phyloP scores from a whole-genome alignment of 2,888 invertebrate species.

The Pyrochroa serraticornis region DNA sequence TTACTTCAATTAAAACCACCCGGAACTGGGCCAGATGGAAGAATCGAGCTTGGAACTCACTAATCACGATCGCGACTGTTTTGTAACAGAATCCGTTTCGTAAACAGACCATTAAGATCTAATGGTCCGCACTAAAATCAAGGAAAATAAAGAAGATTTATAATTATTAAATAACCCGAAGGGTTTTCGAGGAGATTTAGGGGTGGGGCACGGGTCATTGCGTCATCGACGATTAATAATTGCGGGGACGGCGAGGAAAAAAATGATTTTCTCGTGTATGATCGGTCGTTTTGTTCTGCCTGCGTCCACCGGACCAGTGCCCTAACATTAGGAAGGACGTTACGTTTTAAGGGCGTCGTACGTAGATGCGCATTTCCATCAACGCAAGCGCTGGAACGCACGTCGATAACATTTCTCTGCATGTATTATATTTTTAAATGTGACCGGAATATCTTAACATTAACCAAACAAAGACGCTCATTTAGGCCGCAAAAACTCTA shows the following conservation, averaged over 20 bases:
- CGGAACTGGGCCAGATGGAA: no score
- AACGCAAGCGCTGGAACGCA: slow-evolving; percentile 50
- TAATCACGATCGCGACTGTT: slow-evolving; percentile 31
- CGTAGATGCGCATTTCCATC: slow-evolving; percentile 31
- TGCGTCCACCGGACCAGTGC: slow-evolving; percentile 13
- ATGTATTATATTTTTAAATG: slow-evolving; percentile 55
- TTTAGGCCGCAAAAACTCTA: slow-evolving; percentile 29
- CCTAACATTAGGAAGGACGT: slow-evolving; percentile 28
- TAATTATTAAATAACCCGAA: slow-evolving; percentile 34
- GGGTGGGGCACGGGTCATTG: not conserved
- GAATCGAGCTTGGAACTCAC: slow-evolving; percentile 2
- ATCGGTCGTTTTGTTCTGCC: no score
- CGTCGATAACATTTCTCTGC: slow-evolving; percentile 53
- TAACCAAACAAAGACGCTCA: slow-evolving; percentile 47
- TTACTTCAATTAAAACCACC: not conserved
- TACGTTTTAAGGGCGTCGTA: slow-evolving; percentile 35
- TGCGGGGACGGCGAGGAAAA: no score
- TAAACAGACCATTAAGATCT: slow-evolving; percentile 44
- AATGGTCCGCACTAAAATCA: slow-evolving; percentile 37
- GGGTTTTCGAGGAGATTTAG: slow-evolving; percentile 9
- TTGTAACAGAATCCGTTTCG: slow-evolving; percentile 41
- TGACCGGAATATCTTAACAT: slow-evolving; percentile 53
- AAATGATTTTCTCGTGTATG: no score
- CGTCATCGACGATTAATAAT: not conserved
- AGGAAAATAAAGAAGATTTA: slow-evolving; percentile 39